phyloP scores from a whole-genome alignment of 2,113 vertebrate species.

The Microtus ochrogaster region DNA sequence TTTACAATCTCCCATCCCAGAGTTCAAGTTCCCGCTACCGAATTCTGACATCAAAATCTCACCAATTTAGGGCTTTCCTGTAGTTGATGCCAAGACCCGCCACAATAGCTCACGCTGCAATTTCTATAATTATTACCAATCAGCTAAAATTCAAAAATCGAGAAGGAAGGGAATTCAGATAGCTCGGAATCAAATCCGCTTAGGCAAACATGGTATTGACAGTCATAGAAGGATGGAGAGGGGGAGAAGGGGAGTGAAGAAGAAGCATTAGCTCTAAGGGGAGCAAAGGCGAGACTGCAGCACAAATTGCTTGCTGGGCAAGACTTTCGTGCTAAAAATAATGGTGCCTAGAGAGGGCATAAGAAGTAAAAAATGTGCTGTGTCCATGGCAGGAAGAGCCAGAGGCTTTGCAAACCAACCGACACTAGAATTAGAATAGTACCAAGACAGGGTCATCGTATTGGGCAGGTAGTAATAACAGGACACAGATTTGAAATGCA shows the following conservation, averaged over 20 bases:
- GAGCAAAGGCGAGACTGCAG: slow-evolving; percentile 3
- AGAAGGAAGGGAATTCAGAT: not conserved
- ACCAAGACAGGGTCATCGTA: not conserved
- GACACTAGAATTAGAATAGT: slow-evolving; percentile 45
- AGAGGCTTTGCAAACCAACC: not conserved
- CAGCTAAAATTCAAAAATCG: not conserved
- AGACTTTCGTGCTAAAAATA: slow-evolving; percentile 71
- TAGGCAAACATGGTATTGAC: not conserved
- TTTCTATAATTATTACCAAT: slow-evolving; percentile 22
- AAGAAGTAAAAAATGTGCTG: slow-evolving; percentile 37
- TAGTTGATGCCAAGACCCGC: not conserved
- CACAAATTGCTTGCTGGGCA: slow-evolving; percentile 61
- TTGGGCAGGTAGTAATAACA: not conserved
- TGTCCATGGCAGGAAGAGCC: not conserved
- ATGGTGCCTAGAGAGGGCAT: not conserved
- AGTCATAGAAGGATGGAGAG: not conserved
- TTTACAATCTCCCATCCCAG: not conserved
- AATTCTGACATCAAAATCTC: not conserved
- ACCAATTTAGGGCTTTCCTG: not conserved
- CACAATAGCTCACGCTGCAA: not conserved
- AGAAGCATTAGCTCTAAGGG: not conserved
- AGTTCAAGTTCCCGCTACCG: not conserved
- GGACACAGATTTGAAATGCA: not conserved
- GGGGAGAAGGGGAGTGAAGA: not conserved
- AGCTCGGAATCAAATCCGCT: not conserved